phyloP scores from a whole-genome alignment of 2,113 vertebrate species.

The Halcyon senegalensis region DNA sequence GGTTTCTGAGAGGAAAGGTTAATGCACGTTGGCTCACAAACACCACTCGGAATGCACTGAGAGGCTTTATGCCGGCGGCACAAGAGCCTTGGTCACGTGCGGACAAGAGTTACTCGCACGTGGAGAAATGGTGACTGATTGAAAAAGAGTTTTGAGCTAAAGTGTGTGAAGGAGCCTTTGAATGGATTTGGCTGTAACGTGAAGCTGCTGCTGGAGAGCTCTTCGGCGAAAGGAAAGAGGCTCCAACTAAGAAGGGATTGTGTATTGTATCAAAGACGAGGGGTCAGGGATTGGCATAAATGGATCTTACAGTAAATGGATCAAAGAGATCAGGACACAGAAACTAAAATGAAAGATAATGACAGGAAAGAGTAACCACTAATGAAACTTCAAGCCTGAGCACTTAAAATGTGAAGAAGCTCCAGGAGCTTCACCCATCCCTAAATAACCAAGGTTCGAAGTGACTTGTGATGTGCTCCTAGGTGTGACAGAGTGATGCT shows the following conservation, averaged over 20 bases:
- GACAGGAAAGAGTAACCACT: background rate
- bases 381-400: background rate
- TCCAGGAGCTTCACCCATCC: background rate
- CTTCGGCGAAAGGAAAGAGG: background rate
- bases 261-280: background rate
- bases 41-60: background rate
- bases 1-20: background rate
- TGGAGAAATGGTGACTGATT: background rate
- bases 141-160: background rate
- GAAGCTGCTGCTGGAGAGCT: background rate
- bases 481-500: background rate
- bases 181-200: background rate
- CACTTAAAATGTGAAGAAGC: background rate
- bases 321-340: background rate
- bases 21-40: background rate
- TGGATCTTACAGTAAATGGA: background rate
- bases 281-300: background rate
- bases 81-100: background rate
- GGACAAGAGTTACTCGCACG: background rate
- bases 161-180: background rate
- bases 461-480: no score
- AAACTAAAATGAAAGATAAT: background rate
- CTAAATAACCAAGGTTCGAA: background rate
- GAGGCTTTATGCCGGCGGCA: background rate
- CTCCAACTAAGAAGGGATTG: background rate